phyloP scores from a whole-genome alignment of 2,888 invertebrate genomes.

The Amphipyra tragopoginis region DNA sequence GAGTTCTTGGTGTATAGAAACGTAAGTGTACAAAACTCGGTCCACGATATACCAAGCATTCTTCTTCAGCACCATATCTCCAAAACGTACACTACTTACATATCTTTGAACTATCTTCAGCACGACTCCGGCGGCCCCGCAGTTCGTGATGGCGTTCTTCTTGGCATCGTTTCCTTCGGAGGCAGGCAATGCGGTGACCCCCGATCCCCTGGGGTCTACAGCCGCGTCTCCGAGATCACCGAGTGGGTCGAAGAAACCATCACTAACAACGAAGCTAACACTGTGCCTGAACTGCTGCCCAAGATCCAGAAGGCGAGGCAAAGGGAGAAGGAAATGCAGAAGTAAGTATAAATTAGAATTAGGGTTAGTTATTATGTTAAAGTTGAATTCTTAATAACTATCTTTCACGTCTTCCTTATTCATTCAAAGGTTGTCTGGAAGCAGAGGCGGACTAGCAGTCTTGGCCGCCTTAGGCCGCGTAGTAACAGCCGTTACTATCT shows the following conservation, averaged over 20 bases:
- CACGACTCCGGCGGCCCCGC: slow-evolving; percentile 86
- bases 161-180: slow-evolving; percentile 84
- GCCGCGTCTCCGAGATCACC: slow-evolving; percentile 78
- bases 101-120: slow-evolving; percentile 54
- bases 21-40: no score
- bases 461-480: no score
- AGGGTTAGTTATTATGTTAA: no score
- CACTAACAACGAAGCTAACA: slow-evolving; percentile 72
- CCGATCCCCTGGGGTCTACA: slow-evolving; percentile 84
- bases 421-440: no score
- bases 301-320: slow-evolving; percentile 80
- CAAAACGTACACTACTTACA: no score
- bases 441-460: no score
- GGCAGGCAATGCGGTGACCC: slow-evolving; percentile 86
- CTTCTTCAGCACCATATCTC: no score
- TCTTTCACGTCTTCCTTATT: no score
- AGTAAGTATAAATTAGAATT: slow-evolving; percentile 63
- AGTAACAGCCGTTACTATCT: no score
- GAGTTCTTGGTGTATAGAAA: no score
- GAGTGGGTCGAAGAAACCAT: slow-evolving; percentile 81
- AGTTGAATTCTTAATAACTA: no score
- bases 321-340: slow-evolving; percentile 77
- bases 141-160: slow-evolving; percentile 80
- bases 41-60: no score
- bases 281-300: slow-evolving; percentile 71